These are phyloP conservation scores for Agrypnia vestita DNA, from an alignment of 1,140 invertebrate species.

Conservation along the genomic window DNA sequence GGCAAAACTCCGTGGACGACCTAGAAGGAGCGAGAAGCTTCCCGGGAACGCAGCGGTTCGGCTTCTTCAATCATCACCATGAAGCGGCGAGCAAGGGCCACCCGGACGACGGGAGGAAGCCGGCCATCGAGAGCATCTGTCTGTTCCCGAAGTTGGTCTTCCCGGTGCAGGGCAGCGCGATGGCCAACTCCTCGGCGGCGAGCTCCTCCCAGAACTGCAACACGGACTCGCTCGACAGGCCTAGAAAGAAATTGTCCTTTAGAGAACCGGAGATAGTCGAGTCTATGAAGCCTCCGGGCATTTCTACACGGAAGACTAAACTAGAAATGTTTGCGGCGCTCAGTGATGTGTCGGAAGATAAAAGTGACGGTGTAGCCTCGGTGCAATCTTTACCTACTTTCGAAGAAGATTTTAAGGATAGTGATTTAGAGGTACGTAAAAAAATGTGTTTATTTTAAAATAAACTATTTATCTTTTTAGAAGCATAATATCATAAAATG, in stretches of 20 bases:
- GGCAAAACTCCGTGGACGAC: constrained; percentile 39
- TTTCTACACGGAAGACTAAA: constrained; percentile 63
- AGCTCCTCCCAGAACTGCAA: constrained; percentile 57
- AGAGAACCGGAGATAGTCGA: constrained; percentile 85
- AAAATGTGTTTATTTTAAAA: no score
- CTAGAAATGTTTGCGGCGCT: constrained; percentile 42
- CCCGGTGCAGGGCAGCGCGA: constrained; percentile 67
- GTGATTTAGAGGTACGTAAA: constrained; percentile 66
- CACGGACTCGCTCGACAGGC: constrained; percentile 74
- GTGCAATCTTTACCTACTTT: constrained; percentile 55
- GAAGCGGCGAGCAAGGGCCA: background rate
- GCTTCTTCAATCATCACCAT: constrained; percentile 31
- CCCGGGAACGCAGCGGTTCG: constrained; percentile 31
- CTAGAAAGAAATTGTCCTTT: constrained; percentile 89
- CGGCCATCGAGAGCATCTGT: constrained; percentile 67
- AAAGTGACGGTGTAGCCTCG: constrained; percentile 62
- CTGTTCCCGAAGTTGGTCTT: constrained; percentile 67
- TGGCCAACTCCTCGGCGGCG: constrained; percentile 62
- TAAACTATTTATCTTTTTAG: no score
- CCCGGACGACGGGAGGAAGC: constrained; percentile 39
- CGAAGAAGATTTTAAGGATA: constrained; percentile 11
- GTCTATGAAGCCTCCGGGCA: constrained; percentile 62
- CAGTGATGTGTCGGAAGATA: constrained; percentile 52
- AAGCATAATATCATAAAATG: no score
- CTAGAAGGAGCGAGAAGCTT: constrained; percentile 31